These are phyloP conservation scores for Chascanopsetta lugubris DNA, from an alignment of 2,113 vertebrate genomes.

Conservation along the genomic window DNA sequence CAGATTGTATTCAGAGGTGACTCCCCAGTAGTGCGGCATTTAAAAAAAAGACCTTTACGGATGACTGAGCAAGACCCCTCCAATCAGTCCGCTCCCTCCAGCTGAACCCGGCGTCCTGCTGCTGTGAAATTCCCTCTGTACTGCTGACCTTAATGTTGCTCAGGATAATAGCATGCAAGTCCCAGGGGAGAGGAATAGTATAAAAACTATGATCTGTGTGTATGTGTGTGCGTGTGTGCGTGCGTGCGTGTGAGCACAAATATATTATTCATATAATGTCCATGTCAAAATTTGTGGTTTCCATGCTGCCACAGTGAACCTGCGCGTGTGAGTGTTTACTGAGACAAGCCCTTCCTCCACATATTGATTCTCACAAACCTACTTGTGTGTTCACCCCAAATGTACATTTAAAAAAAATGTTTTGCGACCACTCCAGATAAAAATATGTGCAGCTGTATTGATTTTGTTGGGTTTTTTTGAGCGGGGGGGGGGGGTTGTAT, in stretches of 20 bases:
- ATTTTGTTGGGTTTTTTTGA: slow-evolving; percentile 35
- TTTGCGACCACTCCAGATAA: slow-evolving; percentile 18
- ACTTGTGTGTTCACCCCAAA: slow-evolving; percentile 20
- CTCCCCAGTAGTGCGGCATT: slow-evolving; percentile 23
- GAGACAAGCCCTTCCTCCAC: slow-evolving; percentile 2
- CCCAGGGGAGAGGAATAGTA: slow-evolving; percentile 38
- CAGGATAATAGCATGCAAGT: slow-evolving; percentile 61
- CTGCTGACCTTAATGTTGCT: slow-evolving; percentile 60
- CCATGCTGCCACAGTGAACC: slow-evolving; percentile 10
- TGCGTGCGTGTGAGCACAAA: slow-evolving; percentile 4
- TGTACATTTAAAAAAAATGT: slow-evolving; percentile 17
- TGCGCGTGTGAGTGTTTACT: neutral
- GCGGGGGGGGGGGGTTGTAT: too few relatives aligned
- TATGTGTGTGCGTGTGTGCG: slow-evolving; percentile 15
- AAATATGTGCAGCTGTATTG: slow-evolving; percentile 37
- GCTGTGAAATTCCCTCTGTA: slow-evolving; percentile 47
- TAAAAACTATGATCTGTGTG: slow-evolving; percentile 9
- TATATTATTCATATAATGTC: neutral
- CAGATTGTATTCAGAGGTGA: slow-evolving; percentile 27
- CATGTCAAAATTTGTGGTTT: slow-evolving; percentile 13
- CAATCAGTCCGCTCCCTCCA: slow-evolving; percentile 55
- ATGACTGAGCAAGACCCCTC: slow-evolving; percentile 72
- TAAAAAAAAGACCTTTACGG: slow-evolving; percentile 62
- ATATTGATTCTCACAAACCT: slow-evolving; percentile 38
- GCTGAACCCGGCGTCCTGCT: slow-evolving; percentile 52